Percentiles rank a stretch among this genome's conserved stretches.
phyloP scores from a whole-genome alignment of 2,888 invertebrate species.

The Neoascia interrupta region DNA sequence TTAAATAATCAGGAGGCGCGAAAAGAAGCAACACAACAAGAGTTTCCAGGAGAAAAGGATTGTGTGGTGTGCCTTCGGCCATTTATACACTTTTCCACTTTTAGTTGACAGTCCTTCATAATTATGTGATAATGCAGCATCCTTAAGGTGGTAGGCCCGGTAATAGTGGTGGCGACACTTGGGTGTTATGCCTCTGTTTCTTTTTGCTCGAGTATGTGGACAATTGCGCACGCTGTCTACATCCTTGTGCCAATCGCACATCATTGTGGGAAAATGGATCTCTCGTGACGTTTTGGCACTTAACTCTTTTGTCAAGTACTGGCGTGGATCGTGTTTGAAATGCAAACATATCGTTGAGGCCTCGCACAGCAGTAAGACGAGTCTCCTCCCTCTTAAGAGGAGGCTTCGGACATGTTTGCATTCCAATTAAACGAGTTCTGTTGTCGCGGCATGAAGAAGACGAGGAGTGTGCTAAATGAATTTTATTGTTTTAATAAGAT shows the following conservation, averaged over 20 bases:
- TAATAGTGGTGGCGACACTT: conserved; percentile 1
- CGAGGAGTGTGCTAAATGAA: too few species aligned
- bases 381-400: too few species aligned
- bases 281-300: conserved; percentile 53
- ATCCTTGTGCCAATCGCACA: conserved; percentile 58
- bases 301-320: conserved; percentile 52
- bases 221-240: conserved; percentile 66
- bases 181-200: conserved; percentile 11
- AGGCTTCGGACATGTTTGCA: too few species aligned
- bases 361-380: too few species aligned
- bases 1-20: conserved; percentile 51
- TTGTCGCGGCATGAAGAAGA: too few species aligned
- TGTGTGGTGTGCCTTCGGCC: conserved; percentile 50
- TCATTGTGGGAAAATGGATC: conserved; percentile 62
- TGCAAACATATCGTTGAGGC: conserved; percentile 22
- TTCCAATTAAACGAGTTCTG: too few species aligned
- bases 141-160: conserved; percentile 53
- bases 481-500: too few species aligned
- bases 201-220: conserved; percentile 37
- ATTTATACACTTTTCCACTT: conserved; percentile 68
- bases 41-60: too few species aligned
- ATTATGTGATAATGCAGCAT: conserved; percentile 68
- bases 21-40: conserved; percentile 16
- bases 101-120: conserved; percentile 60
- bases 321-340: conserved; percentile 61